Percentiles rank a stretch among this genome's conserved stretches.
phyloP scores from a whole-genome alignment of 2,113 vertebrate species.

The Psittacus erithacus region DNA sequence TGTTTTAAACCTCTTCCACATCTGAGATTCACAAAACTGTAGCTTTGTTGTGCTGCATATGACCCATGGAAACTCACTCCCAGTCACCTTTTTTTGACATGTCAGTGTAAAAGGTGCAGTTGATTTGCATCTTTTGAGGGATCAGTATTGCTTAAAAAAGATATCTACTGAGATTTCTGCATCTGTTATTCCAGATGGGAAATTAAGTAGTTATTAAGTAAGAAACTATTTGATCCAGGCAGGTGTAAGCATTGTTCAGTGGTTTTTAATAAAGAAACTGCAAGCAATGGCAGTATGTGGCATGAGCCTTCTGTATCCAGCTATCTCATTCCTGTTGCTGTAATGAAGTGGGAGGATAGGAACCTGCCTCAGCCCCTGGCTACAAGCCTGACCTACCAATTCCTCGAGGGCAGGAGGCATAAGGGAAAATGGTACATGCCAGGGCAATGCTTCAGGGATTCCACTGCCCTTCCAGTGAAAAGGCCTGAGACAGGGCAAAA shows the following conservation, averaged over 20 bases:
- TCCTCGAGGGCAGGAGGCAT: background rate
- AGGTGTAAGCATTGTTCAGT: background rate
- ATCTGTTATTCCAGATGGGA: background rate
- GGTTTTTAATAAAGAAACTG: background rate
- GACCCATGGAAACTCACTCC: background rate
- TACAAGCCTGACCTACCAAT: background rate
- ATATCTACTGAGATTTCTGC: background rate
- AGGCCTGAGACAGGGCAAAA: background rate
- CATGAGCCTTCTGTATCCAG: background rate
- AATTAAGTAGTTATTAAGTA: background rate
- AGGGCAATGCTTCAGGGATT: background rate
- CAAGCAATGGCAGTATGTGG: background rate
- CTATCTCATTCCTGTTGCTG: background rate
- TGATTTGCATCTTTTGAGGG: background rate
- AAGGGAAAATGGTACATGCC: background rate
- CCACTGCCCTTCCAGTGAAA: background rate
- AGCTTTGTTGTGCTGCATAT: background rate
- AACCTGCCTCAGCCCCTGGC: background rate
- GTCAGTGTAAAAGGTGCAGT: background rate
- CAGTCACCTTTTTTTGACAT: background rate
- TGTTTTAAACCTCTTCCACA: background rate
- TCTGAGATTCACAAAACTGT: background rate
- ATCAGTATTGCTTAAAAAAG: background rate
- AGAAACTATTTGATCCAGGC: background rate
- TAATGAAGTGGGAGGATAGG: background rate